Percentiles rank a stretch among this genome's conserved stretches.
phyloP scores from a whole-genome alignment of 2,113 vertebrate species.

The Ploceus nigricollis region DNA sequence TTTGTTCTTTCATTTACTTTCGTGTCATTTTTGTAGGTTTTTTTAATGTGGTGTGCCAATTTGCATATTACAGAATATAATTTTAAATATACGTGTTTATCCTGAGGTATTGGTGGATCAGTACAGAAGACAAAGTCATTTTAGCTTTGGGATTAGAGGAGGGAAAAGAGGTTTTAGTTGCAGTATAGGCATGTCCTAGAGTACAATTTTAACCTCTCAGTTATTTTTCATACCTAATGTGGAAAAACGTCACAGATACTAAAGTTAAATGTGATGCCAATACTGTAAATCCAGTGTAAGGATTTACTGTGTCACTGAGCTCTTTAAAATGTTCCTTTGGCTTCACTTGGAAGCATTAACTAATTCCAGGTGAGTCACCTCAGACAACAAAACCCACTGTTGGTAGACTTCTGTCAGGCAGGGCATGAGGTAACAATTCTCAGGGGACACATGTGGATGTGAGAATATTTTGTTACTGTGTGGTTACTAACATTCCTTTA shows the following conservation, averaged over 20 bases:
- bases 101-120: background rate
- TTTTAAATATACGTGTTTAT: background rate
- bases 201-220: background rate
- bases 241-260: background rate
- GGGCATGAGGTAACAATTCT: background rate
- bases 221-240: background rate
- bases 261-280: background rate
- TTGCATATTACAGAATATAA: background rate
- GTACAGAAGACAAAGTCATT: background rate
- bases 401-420: background rate
- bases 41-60: background rate
- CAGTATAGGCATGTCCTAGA: background rate
- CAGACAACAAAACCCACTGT: background rate
- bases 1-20: background rate
- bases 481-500: background rate
- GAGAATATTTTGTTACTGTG: background rate
- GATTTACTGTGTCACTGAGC: background rate
- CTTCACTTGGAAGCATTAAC: background rate
- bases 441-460: background rate
- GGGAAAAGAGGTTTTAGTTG: background rate
- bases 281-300: background rate
- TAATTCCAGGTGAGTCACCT: slow-evolving; percentile 30
- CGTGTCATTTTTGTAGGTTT: background rate
- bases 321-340: background rate
- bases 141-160: background rate